Evolutionary conservation across 1,140 invertebrate genomes (phyloP).

Genomic region (Drosophila ohnishii): DNA sequence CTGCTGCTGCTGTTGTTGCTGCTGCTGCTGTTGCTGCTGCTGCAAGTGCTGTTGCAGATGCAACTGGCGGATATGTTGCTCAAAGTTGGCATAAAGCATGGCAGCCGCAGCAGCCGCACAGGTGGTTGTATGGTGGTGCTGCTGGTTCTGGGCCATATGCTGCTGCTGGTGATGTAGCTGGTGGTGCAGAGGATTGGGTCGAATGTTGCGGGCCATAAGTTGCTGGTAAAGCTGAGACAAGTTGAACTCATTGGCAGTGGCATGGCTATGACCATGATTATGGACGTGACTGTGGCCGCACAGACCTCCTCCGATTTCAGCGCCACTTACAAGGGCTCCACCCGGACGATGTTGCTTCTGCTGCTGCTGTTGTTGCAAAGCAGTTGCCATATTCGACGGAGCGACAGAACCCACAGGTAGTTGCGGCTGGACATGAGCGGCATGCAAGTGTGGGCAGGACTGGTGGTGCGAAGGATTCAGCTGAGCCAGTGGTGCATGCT

Average conservation of each 20-base stretch:
- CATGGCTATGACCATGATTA: neutral
- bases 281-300: neutral
- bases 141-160: slow-evolving; percentile 10
- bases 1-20: slow-evolving; percentile 20
- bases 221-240: slow-evolving; percentile 51
- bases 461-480: neutral
- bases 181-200: slow-evolving; percentile 23
- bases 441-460: neutral
- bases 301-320: slow-evolving; percentile 1
- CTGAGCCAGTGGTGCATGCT: neutral
- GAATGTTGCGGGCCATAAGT: slow-evolving; percentile 48
- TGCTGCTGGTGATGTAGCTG: slow-evolving; percentile 26
- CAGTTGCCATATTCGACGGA: slow-evolving; percentile 1
- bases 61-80: slow-evolving; percentile 51
- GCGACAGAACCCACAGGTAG: neutral
- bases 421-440: neutral
- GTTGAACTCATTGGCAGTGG: slow-evolving; percentile 36
- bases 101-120: slow-evolving; percentile 40
- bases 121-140: slow-evolving; percentile 14
- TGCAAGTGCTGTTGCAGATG: slow-evolving; percentile 29
- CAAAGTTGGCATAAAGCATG: slow-evolving; percentile 50
- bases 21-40: slow-evolving; percentile 39
- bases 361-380: slow-evolving; percentile 10
- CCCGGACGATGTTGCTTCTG: slow-evolving; percentile 12
- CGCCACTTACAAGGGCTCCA: neutral